Percentiles rank a stretch among this genome's conserved stretches.
Conservation (phyloP, 1,140 invertebrate species). For the Rhyacophila brunnea region DNA sequence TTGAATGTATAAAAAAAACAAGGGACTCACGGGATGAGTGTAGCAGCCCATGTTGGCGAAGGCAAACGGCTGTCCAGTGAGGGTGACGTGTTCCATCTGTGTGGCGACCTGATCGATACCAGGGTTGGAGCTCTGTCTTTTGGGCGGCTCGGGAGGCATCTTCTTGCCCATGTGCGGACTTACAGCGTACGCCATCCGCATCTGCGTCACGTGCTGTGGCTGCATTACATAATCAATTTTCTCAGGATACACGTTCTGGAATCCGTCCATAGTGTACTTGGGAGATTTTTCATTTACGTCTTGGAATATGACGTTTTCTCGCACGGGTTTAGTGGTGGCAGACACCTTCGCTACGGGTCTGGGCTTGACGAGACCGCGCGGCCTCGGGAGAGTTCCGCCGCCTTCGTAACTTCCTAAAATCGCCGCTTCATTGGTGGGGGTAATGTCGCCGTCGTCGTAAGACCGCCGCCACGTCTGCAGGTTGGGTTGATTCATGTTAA, state of each 20-base stretch:
- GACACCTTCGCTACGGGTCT: conserved; percentile 83
- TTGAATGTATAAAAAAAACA: conserved; percentile 4
- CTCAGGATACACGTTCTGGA: conserved; percentile 39
- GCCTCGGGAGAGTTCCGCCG: conserved; percentile 82
- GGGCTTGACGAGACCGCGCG: conserved; percentile 75
- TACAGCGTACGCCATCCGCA: conserved; percentile 49
- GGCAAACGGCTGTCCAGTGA: conserved; percentile 9
- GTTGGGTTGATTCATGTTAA: conserved; percentile 46
- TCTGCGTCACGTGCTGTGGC: conserved; percentile 38
- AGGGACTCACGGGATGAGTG: conserved; percentile 26
- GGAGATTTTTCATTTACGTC: conserved; percentile 56
- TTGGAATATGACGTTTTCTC: conserved; percentile 44
- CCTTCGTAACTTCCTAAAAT: conserved; percentile 60
- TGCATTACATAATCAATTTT: conserved; percentile 52
- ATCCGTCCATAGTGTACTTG: conserved; percentile 47
- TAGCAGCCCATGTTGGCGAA: conserved; percentile 28
- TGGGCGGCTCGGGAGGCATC: conserved; percentile 83
- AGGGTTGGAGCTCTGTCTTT: conserved; percentile 63
- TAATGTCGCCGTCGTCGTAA: conserved; percentile 86
- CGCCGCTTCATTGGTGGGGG: conserved; percentile 77
- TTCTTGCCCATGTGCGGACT: conserved; percentile 68
- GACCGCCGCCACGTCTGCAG: conserved; percentile 71
- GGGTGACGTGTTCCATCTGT: conserved; percentile 36
- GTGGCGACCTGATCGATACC: conserved; percentile 28
- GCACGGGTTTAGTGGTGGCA: conserved; percentile 56